Evolutionary conservation across 2,113 vertebrate species (phyloP), one percentile per base, ranked within the genome.

Genomic region (Atractosteus spatula): DNA sequence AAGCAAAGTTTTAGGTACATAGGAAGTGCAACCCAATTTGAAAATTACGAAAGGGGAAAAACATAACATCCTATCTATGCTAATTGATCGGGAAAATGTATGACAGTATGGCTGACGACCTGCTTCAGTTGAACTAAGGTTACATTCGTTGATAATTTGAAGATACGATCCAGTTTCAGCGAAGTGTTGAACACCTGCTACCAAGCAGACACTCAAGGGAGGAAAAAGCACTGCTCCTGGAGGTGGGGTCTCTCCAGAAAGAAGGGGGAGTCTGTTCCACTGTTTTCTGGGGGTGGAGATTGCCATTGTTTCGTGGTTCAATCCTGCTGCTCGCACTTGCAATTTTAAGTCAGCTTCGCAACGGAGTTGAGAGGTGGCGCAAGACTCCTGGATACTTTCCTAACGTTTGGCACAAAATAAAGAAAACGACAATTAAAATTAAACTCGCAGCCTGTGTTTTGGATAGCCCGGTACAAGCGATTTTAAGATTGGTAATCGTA

Each of bases 351-450:
- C 76, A 70, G 68, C 69, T 67, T 66, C 68, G 55, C 55, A 47
- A 42, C 68, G 56, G 76, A 72, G 71, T 72, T 73, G 66, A 67
- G 71, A 74, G 76, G 67, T 70, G 63, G 63, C 68, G 55, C 68
- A 73, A 55, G 51, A 51, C 54, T 47, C 45, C 67, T 55, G 67
- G 55, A 66, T 70, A 69, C 57, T 66, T 69, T 72, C 56, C 57
- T 51, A 70, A 44, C 64, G 8, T 68, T 63, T 43, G 14, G 61
- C 17, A 61, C 47, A 41, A 72, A 67, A 72, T 47, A 66, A 72
- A 55, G 42, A 8, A 45, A 10, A 5, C 47, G 47, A 59, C 12
- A 12, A 4, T 59, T 59, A 14, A 4, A 59, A 59, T 11, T 1
- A 59, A 59, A 59, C 8, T 14, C 56, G 56, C 56, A 59, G 7